Evolutionary conservation across 1,140 invertebrate species (phyloP), one percentile per base, ranked within the genome.

Genomic region (Pissodes strobi): DNA sequence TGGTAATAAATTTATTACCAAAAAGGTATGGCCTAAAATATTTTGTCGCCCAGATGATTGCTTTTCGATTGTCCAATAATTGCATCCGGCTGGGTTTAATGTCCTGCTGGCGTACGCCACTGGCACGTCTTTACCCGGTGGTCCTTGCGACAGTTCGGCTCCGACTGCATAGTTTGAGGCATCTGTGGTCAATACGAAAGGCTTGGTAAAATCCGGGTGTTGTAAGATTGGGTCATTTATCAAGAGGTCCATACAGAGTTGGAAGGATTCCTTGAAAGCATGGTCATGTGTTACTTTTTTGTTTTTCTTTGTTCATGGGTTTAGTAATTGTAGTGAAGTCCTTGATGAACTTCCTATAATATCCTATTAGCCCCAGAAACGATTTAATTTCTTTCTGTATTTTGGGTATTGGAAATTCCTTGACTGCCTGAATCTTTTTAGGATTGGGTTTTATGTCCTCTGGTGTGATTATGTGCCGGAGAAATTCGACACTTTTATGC

Each of bases 1-100:
- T 23, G 19, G 72, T 55, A 0, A 19, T 70, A 22, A 80, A 79
- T 64, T 69, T 75, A 82, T 69, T n/a, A 76, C 72, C 19, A 23
- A 51, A 51, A 6, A 51, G 15, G 15, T 9, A 69, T 74, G 30
- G 76, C 39, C 2, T n/a, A n/a, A n/a, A n/a, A n/a, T n/a, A n/a
- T n/a, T n/a, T n/a, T n/a, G n/a, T n/a, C n/a, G n/a, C n/a, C n/a
- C n/a, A n/a, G n/a, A n/a, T n/a, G n/a, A n/a, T n/a, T n/a, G n/a
- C n/a, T 72, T 70, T 64, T 76, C 72, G 3, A 67, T 73, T 8
- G 70, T 69, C 3, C 58, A 52, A 61, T 75, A 74, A 65, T 69
- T 72, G 38, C 9, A 58, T 67, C 72, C 72, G 6, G 57, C 62
- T 37, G 69, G 67, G 22, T 68, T 73, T 19, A 78, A 53, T 0